Percentiles rank a stretch among this genome's conserved stretches.
phyloP scores from a whole-genome alignment of 2,113 vertebrate genomes.

The Acrocephalus kingi region DNA sequence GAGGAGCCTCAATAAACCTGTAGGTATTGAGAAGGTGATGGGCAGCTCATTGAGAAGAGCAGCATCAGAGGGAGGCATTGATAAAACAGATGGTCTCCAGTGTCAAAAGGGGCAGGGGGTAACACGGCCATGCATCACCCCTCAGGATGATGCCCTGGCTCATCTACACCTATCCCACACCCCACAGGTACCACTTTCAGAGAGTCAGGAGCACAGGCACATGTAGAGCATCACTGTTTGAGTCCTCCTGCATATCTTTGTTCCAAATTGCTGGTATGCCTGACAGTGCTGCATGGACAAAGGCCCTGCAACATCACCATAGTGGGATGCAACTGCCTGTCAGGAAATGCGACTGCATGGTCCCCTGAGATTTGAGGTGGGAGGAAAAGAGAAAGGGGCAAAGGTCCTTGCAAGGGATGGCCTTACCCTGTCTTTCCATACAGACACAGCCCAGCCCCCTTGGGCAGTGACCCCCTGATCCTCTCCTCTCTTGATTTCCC shows the following conservation, averaged over 20 bases:
- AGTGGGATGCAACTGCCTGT: neutral
- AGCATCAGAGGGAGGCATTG: neutral
- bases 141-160: neutral
- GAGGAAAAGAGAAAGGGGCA: neutral
- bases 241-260: neutral
- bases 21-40: neutral
- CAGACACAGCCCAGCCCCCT: neutral
- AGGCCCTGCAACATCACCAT: fast-evolving
- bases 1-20: neutral
- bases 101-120: neutral
- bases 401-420: neutral
- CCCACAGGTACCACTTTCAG: neutral
- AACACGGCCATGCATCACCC: fast-evolving
- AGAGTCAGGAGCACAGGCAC: neutral
- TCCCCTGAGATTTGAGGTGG: neutral
- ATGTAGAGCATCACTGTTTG: neutral
- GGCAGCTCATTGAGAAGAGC: neutral
- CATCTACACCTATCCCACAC: neutral
- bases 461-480: neutral
- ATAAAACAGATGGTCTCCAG: neutral
- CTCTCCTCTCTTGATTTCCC: neutral
- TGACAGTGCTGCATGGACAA: neutral
- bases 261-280: neutral
- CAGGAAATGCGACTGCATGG: neutral
- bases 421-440: neutral